phyloP scores from a whole-genome alignment of 1,140 invertebrate genomes.

The Gonatopus flavifemur region DNA sequence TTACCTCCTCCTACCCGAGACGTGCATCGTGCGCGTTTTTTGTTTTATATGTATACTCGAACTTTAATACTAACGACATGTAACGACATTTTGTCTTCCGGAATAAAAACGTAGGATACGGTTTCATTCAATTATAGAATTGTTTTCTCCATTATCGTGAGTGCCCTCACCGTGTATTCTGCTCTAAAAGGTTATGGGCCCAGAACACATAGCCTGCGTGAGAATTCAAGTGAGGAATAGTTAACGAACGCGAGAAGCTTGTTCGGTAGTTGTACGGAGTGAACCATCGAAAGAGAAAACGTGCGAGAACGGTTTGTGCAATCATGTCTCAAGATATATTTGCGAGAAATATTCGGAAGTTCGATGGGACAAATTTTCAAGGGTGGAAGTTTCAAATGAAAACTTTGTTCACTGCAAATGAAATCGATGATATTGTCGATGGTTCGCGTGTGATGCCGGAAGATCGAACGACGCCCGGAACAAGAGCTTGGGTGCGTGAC shows the following conservation, averaged over 20 bases:
- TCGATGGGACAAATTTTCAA: conserved; percentile 33
- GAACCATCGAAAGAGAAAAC: not conserved
- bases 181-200: not conserved
- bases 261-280: not conserved
- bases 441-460: conserved; percentile 2
- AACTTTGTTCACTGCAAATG: conserved; percentile 32
- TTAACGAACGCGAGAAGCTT: not conserved
- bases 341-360: conserved; percentile 25
- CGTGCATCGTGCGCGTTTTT: too few species aligned
- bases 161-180: too few species aligned
- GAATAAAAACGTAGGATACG: too few species aligned
- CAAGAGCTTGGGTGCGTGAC: conserved; percentile 32
- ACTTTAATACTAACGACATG: too few species aligned
- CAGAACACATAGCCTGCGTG: too few species aligned
- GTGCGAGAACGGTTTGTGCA: not conserved
- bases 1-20: too few species aligned
- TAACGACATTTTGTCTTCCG: too few species aligned
- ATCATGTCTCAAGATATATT: not conserved
- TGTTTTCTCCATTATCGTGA: too few species aligned
- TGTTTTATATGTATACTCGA: too few species aligned
- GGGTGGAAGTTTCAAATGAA: conserved; percentile 44
- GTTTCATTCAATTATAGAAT: too few species aligned
- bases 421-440: conserved; percentile 21
- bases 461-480: not conserved
- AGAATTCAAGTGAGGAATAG: not conserved